Conservation (phyloP, 2,113 vertebrate genomes). For the Sylvia atricapilla region DNA sequence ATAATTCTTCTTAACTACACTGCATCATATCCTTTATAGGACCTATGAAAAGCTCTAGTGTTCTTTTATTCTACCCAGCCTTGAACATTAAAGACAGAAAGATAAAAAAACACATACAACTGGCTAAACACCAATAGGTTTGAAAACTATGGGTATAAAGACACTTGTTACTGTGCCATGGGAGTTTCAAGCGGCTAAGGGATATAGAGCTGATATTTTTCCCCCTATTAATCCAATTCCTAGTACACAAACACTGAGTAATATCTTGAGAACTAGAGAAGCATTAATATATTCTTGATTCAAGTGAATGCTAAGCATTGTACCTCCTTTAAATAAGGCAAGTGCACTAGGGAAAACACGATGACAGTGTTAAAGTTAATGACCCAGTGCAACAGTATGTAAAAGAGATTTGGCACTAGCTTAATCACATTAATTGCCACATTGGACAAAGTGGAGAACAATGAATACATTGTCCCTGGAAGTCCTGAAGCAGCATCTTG, state of each 20-base stretch:
- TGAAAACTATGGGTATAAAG: neutral
- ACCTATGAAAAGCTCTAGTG: neutral
- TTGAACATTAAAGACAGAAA: neutral
- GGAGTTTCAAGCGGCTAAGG: neutral
- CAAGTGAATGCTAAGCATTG: neutral
- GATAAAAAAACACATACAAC: neutral
- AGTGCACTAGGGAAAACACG: slow-evolving; percentile 26
- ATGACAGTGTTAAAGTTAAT: slow-evolving; percentile 50
- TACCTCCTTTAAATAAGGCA: slow-evolving; percentile 28
- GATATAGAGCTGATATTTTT: neutral
- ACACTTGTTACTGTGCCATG: neutral
- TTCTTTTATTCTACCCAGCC: neutral
- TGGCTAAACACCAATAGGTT: neutral
- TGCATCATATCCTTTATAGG: neutral
- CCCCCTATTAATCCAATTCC: neutral
- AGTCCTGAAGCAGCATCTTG: slow-evolving; percentile 30
- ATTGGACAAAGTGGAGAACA: slow-evolving; percentile 37
- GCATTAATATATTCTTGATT: neutral
- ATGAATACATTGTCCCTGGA: slow-evolving; percentile 29
- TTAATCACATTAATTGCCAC: slow-evolving; percentile 61
- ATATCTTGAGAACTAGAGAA: neutral
- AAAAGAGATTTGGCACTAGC: slow-evolving; percentile 22
- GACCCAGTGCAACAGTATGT: slow-evolving; percentile 37
- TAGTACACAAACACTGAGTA: neutral
- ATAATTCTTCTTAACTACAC: neutral